Evolutionary conservation across 2,888 invertebrate genomes (phyloP), one percentile per base, ranked within the genome.

Genomic region (Folsomia manolachei): DNA sequence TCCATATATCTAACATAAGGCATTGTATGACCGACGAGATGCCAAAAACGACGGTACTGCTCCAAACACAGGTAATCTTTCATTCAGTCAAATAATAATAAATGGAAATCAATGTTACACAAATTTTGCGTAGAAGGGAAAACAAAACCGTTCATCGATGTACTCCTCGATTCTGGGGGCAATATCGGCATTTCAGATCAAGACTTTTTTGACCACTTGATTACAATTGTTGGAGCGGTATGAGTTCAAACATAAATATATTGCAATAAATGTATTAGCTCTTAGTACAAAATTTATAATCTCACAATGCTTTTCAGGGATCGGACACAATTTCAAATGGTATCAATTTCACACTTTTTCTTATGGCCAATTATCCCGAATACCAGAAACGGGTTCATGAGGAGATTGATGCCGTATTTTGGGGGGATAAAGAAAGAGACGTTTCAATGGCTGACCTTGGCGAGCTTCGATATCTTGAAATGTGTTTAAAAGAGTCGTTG

Each of bases 401-500:
- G 11, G 66, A 66, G 52, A 9, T 66, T 4, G 66, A 66, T 25
- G 19, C 23, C 24, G 23, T 66, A 7, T 64, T 64, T 64, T 56
- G 56, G 56, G 39, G 56, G 19, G 39, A 64, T 18, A 64, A n/a
- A 9, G 52, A 52, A 2, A 18, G 19, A n/a, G 64, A 64, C 21
- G 18, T 66, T 11, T 52, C 66, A n/a, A n/a, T 66, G n/a, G 66
- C 14, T 19, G 66, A 66, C 53, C 23, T 66, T 4, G 19, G 21
- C 2, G 11, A 66, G 19, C 11, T 66, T 2, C 27, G 39, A 66
- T 66, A 52, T 66, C 19, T 25, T 21, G 66, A 66, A 52, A 51
- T 66, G 51, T 66, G 66, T 25, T 11, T 66, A 18, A 66, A 66
- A 23, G 66, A 66, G 24, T 51, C 52, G 11, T 14, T 66, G 2